Base-by-base conservation (phyloP, 2,113 vertebrate genomes). In the Ictalurus furcatus region DNA sequence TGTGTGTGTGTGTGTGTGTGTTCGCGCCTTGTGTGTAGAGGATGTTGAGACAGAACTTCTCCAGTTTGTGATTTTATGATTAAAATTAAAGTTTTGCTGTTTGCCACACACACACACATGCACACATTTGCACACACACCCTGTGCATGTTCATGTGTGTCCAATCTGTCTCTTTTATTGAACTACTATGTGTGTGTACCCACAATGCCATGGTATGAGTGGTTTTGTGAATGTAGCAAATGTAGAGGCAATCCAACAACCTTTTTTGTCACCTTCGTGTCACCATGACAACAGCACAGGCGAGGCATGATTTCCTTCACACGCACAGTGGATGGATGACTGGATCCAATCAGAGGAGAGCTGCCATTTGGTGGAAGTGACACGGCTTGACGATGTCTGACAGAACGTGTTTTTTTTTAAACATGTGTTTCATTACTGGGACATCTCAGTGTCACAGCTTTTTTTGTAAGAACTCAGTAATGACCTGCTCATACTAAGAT, bases 191-290 rank as follows among this genome's bases (percentile, higher is more conserved):
- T 78, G 19, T 69, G 19, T 61, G 58, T 79, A 90, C 69, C 84
- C 87, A 84, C 58, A 90, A 80, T 88, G 54, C 69, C 80, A 67
- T 85, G 69, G 12, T 61, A 61, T 28, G 23, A 52, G 78, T 81
- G 6, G 25, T 48, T n/a, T 67, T 69, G 63, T 69, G 16, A 85
- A 48, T n/a, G 16, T 69, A 48, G 40, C 40, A 30, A 19, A 44
- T 52, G 84, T 44, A 12, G 16, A 85, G 40, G 63, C 37, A 40
- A n/a, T 69, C 21, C 63, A 69, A 69, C 61, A 69, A 67, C 28
- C 82, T 44, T 80, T 78, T 14, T 40, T 56, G 78, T 85, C 83
- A 52, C 54, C 28, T 34, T 81, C 21, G 9, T 52, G 48, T 85
- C 17, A 73, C 84, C 40, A 73, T 85, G 59, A 63, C 82, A 34